Base-by-base conservation (phyloP, 2,888 invertebrate species). In the Lasioglossum zephyrum region DNA sequence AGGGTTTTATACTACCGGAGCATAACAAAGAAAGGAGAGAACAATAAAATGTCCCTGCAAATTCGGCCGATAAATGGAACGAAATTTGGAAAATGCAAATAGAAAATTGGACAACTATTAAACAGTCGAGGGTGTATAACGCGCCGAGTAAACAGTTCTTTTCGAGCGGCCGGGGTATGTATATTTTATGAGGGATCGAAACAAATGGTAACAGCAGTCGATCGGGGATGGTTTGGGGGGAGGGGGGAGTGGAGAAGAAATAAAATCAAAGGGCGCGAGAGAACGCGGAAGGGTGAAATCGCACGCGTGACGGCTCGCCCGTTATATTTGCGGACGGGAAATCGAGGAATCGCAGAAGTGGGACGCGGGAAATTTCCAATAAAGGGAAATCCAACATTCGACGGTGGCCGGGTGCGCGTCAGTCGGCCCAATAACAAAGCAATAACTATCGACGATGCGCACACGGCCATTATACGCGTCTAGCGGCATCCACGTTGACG, bases 351-450 rank as follows among this genome's bases (percentile, higher is more conserved):
- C 82, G 87, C 74, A 66, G 90, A 83, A 89, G 89, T 85, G 87
- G 90, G 88, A 82, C 87, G 81, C 86, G 83, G 90, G 88, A 90
- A 91, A 91, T 90, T 89, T 91, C 90, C 90, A 90, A 90, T 90
- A 90, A 91, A 90, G 91, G 85, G 82, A 91, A 87, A 85, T 87
- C 87, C 88, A 89, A 87, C 88, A 84, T 90, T 88, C 85, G 87
- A 60, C 84, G 79, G 79, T 79, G 74, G 66, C 53, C 73, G 85
- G 49, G 82, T 36, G 70, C 77, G 84, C 86, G 90, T 81, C 82
- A 79, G 78, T 66, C 85, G 82, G 82, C 81, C 91, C 89, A 91
- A 90, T 90, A 91, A 90, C 90, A 90, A 90, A 90, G 90, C 90
- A 91, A 91, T 91, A 91, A 91, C 90, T 88, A 90, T 91, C 90